These are phyloP conservation scores for Drosophila watanabei DNA, from an alignment of 1,140 invertebrate genomes.

Conservation along the genomic window DNA sequence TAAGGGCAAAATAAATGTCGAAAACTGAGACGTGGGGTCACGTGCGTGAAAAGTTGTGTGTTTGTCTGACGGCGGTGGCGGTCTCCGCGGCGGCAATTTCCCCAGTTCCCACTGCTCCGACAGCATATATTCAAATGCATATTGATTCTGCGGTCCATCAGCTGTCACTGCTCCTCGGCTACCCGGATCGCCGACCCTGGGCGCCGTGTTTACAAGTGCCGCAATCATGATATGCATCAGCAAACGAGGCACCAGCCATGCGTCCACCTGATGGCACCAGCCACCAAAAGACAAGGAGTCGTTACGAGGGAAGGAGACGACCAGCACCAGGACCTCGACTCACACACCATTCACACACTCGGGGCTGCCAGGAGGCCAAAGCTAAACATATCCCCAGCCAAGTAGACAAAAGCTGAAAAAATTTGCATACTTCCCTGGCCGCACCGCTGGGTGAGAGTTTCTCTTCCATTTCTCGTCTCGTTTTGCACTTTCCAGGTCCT, in stretches of 20 bases:
- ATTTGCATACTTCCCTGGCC: slow-evolving; percentile 61
- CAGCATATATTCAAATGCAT: slow-evolving; percentile 78
- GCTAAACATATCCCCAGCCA: slow-evolving; percentile 52
- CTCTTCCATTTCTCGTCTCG: slow-evolving; percentile 21
- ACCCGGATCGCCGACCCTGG: slow-evolving; percentile 27
- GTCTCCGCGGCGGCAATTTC: not conserved
- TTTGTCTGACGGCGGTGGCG: slow-evolving; percentile 13
- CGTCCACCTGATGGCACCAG: slow-evolving; percentile 56
- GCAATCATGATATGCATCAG: slow-evolving; percentile 74
- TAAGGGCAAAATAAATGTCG: slow-evolving; percentile 41
- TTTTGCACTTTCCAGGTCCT: slow-evolving; percentile 46
- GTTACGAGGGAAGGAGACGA: not conserved
- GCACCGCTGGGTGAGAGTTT: slow-evolving; percentile 7
- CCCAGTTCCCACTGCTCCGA: slow-evolving; percentile 2
- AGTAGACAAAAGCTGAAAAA: slow-evolving; percentile 65
- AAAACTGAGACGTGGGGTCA: slow-evolving; percentile 59
- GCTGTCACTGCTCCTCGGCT: slow-evolving; percentile 24
- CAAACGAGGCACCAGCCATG: slow-evolving; percentile 55
- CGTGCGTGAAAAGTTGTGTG: slow-evolving; percentile 65
- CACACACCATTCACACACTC: slow-evolving; percentile 13
- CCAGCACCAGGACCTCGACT: not conserved
- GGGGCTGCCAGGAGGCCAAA: slow-evolving; percentile 36
- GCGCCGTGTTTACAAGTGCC: slow-evolving; percentile 68
- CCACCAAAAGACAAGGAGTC: slow-evolving; percentile 34
- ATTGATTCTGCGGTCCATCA: slow-evolving; percentile 77